Percentiles rank a stretch among this genome's conserved stretches.
These are phyloP conservation scores for Dicyrtomina minuta DNA, from an alignment of 2,888 invertebrate genomes.

Conservation along the genomic window DNA sequence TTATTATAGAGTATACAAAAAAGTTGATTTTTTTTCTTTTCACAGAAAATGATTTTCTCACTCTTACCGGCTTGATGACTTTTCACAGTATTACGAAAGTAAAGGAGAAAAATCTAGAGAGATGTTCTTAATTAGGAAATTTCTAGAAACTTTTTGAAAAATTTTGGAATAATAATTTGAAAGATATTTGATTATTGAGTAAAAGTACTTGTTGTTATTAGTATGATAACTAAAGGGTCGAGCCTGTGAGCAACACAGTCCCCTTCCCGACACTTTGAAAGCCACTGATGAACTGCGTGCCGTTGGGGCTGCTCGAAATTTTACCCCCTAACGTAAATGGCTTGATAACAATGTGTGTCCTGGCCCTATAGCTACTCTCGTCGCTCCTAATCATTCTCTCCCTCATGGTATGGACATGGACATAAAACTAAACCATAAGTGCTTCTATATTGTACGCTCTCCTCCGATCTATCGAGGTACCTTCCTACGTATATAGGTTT, in stretches of 20 bases:
- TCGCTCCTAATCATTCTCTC: not conserved
- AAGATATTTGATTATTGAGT: not conserved
- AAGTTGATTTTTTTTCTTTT: too few relatives aligned
- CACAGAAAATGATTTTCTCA: too few relatives aligned
- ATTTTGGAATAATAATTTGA: too few relatives aligned
- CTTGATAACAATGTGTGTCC: slow-evolving; percentile 29
- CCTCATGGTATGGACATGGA: not conserved
- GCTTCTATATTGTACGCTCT: not conserved
- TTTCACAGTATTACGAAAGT: not conserved
- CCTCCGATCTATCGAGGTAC: not conserved
- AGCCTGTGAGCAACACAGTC: slow-evolving; percentile 26
- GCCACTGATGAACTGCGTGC: slow-evolving; percentile 27
- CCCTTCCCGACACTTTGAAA: slow-evolving; percentile 25
- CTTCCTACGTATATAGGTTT: not conserved
- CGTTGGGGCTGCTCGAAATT: slow-evolving; percentile 22
- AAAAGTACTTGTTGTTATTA: not conserved
- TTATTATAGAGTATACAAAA: too few relatives aligned
- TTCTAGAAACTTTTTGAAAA: too few relatives aligned
- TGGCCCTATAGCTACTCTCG: slow-evolving; percentile 3
- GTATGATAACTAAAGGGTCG: not conserved
- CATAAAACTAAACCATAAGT: too few relatives aligned
- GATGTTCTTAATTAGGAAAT: not conserved
- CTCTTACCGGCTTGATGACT: not conserved
- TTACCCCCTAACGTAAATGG: slow-evolving; percentile 30
- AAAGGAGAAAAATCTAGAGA: slow-evolving; percentile 1